Evolutionary conservation across 35 echinoderm and acorn worm species (phyloP).

Genomic region (Apostichopus parvimensis): DNA sequence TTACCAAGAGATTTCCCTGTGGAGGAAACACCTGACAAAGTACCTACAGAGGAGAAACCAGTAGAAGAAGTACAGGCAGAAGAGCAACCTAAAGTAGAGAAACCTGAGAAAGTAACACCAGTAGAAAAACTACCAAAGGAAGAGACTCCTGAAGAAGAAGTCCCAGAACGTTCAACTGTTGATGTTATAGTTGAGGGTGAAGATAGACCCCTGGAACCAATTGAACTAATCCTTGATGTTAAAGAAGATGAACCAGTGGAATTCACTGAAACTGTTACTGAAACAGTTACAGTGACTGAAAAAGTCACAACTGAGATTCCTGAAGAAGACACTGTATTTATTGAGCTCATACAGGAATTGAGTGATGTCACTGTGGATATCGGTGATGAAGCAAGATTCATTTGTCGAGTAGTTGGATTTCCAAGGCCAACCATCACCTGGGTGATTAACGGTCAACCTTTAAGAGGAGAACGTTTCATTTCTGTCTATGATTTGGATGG

Average conservation of each 20-base stretch:
- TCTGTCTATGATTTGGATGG: slow-evolving; percentile 77
- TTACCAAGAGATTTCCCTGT: not conserved
- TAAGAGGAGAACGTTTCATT: slow-evolving; percentile 72
- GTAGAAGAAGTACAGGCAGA: slow-evolving; percentile 61
- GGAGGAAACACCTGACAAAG: not conserved
- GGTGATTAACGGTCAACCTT: slow-evolving; percentile 59
- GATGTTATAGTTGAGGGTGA: slow-evolving; percentile 15
- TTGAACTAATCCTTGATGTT: slow-evolving; percentile 74
- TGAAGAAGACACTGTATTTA: slow-evolving; percentile 45
- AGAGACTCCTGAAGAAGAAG: slow-evolving; percentile 39
- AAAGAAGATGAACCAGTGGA: slow-evolving; percentile 56
- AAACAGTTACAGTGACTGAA: slow-evolving; percentile 38
- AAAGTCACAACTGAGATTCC: slow-evolving; percentile 46
- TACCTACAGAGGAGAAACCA: slow-evolving; percentile 23
- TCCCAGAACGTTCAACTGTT: not conserved
- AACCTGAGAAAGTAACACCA: not conserved
- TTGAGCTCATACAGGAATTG: slow-evolving; percentile 43
- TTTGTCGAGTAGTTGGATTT: slow-evolving; percentile 59
- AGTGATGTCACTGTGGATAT: slow-evolving; percentile 52
- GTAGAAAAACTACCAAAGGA: slow-evolving; percentile 1
- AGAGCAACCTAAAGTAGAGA: slow-evolving; percentile 32
- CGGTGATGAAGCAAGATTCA: slow-evolving; percentile 64
- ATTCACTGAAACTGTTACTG: slow-evolving; percentile 41
- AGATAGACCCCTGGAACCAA: slow-evolving; percentile 45
- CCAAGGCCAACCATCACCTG: slow-evolving; percentile 70